phyloP scores from a whole-genome alignment of 2,888 invertebrate species.

The Mythimna pallens region DNA sequence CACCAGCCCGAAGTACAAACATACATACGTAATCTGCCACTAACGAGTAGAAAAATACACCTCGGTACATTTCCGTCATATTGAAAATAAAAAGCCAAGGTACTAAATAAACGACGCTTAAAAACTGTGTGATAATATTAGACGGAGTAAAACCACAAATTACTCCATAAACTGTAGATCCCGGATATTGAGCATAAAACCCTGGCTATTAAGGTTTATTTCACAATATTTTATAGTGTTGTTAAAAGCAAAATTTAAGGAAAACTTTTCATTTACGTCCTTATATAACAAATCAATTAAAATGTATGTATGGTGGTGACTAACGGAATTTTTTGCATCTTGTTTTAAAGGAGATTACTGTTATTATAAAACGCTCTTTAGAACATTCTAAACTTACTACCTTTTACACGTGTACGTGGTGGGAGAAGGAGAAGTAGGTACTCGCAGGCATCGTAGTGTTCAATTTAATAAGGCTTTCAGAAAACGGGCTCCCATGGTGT shows the following conservation, averaged over 20 bases:
- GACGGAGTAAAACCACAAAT: constrained; percentile 31
- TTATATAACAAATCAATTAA: not conserved
- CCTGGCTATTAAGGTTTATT: constrained; percentile 5
- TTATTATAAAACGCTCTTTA: too few relatives aligned
- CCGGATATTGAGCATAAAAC: constrained; percentile 29
- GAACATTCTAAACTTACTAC: too few relatives aligned
- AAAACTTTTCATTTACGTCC: not conserved
- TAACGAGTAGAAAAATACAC: not conserved
- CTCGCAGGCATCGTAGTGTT: too few relatives aligned
- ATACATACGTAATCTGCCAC: not conserved
- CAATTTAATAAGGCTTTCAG: too few relatives aligned
- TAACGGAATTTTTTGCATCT: not conserved
- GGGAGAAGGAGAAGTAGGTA: too few relatives aligned
- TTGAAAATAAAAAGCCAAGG: not conserved
- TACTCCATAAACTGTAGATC: constrained; percentile 6
- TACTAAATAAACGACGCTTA: constrained; percentile 9
- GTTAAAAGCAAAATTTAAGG: not conserved
- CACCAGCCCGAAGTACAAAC: too few relatives aligned
- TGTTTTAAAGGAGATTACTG: not conserved
- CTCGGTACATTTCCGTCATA: not conserved
- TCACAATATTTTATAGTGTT: constrained; percentile 18
- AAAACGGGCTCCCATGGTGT: too few relatives aligned
- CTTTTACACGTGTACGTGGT: too few relatives aligned
- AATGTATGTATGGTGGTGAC: not conserved
- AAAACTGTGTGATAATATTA: constrained; percentile 18